A percentile compares a stretch with the other conserved stretches of the same genome.
These are phyloP conservation scores for Ryuthela nishihirai DNA, from an alignment of 2,888 invertebrate species.

Conservation along the genomic window DNA sequence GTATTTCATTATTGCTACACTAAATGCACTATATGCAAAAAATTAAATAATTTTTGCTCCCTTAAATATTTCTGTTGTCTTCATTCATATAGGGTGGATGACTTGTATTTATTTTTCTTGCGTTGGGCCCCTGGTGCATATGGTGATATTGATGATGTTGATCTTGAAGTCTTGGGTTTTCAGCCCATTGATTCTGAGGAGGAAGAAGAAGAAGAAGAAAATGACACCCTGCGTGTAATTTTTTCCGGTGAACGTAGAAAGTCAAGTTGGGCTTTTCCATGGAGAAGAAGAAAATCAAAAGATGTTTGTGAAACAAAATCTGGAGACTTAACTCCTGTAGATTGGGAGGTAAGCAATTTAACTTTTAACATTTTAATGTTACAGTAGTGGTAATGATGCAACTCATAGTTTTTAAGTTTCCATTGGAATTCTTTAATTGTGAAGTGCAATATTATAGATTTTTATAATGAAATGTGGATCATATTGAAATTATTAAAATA, in stretches of 20 bases:
- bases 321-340: constrained; percentile 3
- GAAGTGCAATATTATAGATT: too few species aligned
- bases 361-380: too few species aligned
- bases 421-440: too few species aligned
- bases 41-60: not conserved
- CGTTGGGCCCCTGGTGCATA: constrained; percentile 96
- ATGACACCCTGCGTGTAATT: too few species aligned
- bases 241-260: constrained; percentile 41
- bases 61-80: not conserved
- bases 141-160: constrained; percentile 77
- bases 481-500: too few species aligned
- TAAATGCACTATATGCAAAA: too few species aligned
- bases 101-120: constrained; percentile 92
- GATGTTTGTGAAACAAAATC: constrained; percentile 15
- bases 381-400: too few species aligned
- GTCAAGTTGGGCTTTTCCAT: constrained; percentile 43
- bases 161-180: constrained; percentile 69
- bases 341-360: constrained; percentile 32
- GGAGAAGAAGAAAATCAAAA: constrained; percentile 28
- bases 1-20: too few species aligned
- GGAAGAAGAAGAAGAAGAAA: constrained; percentile 58
- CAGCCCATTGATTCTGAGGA: constrained; percentile 81
- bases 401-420: too few species aligned
- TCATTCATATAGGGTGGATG: constrained; percentile 71
- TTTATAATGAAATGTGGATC: too few species aligned